Evolutionary conservation across 2,113 vertebrate species (phyloP).

Genomic region (Cryptomyrus ogoouensis): DNA sequence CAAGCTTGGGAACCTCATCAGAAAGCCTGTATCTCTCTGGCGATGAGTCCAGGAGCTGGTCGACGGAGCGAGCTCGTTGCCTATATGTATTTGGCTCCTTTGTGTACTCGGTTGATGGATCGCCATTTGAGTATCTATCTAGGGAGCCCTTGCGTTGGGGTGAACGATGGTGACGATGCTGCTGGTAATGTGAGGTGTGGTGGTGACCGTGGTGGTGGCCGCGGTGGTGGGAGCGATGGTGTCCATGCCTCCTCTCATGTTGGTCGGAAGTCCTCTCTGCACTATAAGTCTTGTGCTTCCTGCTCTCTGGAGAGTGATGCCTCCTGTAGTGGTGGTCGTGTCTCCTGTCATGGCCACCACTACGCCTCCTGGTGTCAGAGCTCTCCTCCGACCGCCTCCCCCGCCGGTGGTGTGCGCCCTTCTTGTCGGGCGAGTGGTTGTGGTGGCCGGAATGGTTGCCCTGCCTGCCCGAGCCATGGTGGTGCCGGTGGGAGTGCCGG

Average conservation of each 20-base stretch:
- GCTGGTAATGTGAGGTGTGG: constrained; percentile 45
- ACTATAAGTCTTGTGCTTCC: constrained; percentile 66
- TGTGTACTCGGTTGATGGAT: constrained; percentile 52
- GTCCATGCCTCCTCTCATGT: constrained; percentile 55
- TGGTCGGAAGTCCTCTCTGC: constrained; percentile 78
- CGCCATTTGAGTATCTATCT: constrained; percentile 57
- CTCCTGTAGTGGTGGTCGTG: constrained; percentile 59
- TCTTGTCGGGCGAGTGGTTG: constrained; percentile 69
- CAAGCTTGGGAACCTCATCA: constrained; percentile 51
- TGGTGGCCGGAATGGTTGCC: constrained; percentile 61
- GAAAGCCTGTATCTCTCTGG: constrained; percentile 62
- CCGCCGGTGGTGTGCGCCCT: constrained; percentile 49
- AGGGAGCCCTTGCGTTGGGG: constrained; percentile 62
- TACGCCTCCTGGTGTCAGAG: constrained; percentile 43
- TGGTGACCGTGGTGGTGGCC: constrained; percentile 35
- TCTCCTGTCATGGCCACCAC: constrained; percentile 44
- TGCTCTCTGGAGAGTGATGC: constrained; percentile 69
- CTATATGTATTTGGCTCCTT: constrained; percentile 63
- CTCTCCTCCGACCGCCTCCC: constrained; percentile 34
- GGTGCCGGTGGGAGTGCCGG: constrained; percentile 69
- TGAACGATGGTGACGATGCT: constrained; percentile 48
- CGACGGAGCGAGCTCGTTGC: constrained; percentile 44
- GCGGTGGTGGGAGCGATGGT: constrained; percentile 59
- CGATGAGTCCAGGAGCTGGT: constrained; percentile 49
- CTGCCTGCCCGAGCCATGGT: constrained; percentile 26